Percentiles rank a stretch among this genome's conserved stretches.
Evolutionary conservation across 2,797 vertebrate genomes (phyloP).

Genomic region (Cuniculus paca): DNA sequence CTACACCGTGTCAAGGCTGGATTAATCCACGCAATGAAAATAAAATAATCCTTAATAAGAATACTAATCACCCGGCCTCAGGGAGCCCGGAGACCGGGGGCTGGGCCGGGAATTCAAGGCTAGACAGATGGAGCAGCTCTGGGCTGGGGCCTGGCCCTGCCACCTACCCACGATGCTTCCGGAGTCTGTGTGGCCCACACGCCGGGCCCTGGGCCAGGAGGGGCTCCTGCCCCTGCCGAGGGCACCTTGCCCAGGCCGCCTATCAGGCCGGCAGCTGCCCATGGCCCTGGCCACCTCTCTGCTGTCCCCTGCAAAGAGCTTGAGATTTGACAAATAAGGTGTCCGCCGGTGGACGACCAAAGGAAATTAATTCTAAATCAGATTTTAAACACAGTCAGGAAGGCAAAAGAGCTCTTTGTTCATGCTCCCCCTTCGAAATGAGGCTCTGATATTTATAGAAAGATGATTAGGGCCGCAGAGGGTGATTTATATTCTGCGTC

Average conservation of each 20-base stretch:
- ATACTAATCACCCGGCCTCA: slow-evolving; percentile 84
- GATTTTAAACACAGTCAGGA: slow-evolving; percentile 88
- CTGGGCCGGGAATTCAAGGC: slow-evolving; percentile 72
- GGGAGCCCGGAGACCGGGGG: slow-evolving; percentile 74
- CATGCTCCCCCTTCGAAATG: slow-evolving; percentile 74
- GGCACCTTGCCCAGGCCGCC: slow-evolving; percentile 78
- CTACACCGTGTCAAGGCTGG: slow-evolving; percentile 76
- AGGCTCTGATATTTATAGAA: slow-evolving; percentile 89
- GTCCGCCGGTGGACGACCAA: slow-evolving; percentile 82
- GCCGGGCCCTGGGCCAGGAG: slow-evolving; percentile 63
- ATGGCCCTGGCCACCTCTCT: slow-evolving; percentile 65
- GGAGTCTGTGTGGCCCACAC: neutral
- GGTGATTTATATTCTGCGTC: slow-evolving; percentile 84
- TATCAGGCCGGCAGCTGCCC: slow-evolving; percentile 61
- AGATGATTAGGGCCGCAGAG: slow-evolving; percentile 88
- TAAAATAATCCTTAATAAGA: slow-evolving; percentile 86
- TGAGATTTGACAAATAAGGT: slow-evolving; percentile 89
- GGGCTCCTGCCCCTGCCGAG: slow-evolving; percentile 63
- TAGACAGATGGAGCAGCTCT: slow-evolving; percentile 79
- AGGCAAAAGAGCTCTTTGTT: slow-evolving; percentile 83
- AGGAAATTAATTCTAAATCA: slow-evolving; percentile 90
- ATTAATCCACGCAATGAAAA: slow-evolving; percentile 84
- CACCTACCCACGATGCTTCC: slow-evolving; percentile 39
- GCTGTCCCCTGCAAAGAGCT: slow-evolving; percentile 83
- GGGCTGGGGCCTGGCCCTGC: slow-evolving; percentile 53